phyloP scores from a whole-genome alignment of 2,888 invertebrate species.

The Coleophora deauratella region DNA sequence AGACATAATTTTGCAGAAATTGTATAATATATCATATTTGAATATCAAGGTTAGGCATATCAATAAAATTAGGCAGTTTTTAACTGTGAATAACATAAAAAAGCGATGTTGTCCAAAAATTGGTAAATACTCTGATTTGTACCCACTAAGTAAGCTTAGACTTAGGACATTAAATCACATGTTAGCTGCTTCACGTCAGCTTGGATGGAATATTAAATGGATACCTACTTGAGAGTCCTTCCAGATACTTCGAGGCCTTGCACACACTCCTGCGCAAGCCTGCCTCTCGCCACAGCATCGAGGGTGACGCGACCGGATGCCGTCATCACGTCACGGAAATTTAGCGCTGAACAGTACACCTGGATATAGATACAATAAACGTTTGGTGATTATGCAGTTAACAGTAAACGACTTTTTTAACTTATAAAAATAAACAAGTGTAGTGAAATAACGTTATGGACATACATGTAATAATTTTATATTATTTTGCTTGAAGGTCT shows the following conservation, averaged over 20 bases:
- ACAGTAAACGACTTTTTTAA: neutral
- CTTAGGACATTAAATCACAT: neutral
- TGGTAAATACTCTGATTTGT: no score
- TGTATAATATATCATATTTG: no score
- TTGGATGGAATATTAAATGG: no score
- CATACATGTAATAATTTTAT: slow-evolving; percentile 49
- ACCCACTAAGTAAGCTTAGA: no score
- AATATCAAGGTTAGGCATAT: no score
- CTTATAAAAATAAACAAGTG: slow-evolving; percentile 3
- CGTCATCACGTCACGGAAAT: slow-evolving; percentile 96
- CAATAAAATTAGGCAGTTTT: no score
- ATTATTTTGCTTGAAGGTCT: slow-evolving; percentile 33
- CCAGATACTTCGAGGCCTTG: slow-evolving; percentile 82
- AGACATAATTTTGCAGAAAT: no score
- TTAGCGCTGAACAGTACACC: slow-evolving; percentile 82
- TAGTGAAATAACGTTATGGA: slow-evolving; percentile 6
- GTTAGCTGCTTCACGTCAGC: slow-evolving; percentile 1
- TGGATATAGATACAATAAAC: no score
- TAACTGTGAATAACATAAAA: no score
- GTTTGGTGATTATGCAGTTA: no score
- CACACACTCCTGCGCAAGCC: slow-evolving; percentile 77
- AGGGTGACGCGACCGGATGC: slow-evolving; percentile 91
- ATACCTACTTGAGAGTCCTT: slow-evolving; percentile 49
- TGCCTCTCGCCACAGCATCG: slow-evolving; percentile 82
- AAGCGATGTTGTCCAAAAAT: no score